Base-by-base conservation (phyloP, 2,888 invertebrate genomes). In the Drosophila macrospina region DNA sequence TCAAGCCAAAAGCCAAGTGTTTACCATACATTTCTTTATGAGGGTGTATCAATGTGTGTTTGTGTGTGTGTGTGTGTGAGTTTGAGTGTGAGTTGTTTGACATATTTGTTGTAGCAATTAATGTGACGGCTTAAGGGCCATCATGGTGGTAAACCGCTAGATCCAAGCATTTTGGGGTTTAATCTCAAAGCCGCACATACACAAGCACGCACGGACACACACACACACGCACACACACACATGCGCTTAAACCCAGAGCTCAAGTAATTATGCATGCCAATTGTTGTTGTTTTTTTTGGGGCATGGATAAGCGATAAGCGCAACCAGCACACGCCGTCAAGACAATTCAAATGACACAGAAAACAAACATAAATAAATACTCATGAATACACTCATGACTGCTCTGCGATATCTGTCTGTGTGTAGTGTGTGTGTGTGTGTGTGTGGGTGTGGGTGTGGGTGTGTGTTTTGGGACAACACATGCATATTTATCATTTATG, bases 251-350 rank as follows among this genome's bases (percentile, higher is more conserved):
- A 59, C 48, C 69, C 57, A 24, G 60, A 73, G 74, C 80, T 83
- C 67, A 73, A 68, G 84, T 83, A 83, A 86, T 86, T 86, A 86
- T 83, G 78, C 80, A 73, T 80, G 62, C 48, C 80, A 73, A 69
- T 71, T 77, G 44, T 48, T 62, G 45, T 37, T 69, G 56, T 20
- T 45, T 45, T 45, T 36, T 44, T 55, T 48, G 44, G 50, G 50
- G 42, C 62, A 62, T 51, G 62, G 66, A 56, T 55, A 56, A 68
- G 62, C 52, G 72, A 75, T 77, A 77, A 77, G 71, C 77, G 55
- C 61, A 75, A 60, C 77, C 63, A 61, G 74, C 56, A 55, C 54
- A 67, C 62, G 54, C 36, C 54, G 50, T 48, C 57, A 77, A 74
- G 73, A 73, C 68, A 74, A 77, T 77, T 77, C 74, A 68, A 74